Conservation (phyloP, 2,888 invertebrate species). For the Nomada lathburiana region DNA sequence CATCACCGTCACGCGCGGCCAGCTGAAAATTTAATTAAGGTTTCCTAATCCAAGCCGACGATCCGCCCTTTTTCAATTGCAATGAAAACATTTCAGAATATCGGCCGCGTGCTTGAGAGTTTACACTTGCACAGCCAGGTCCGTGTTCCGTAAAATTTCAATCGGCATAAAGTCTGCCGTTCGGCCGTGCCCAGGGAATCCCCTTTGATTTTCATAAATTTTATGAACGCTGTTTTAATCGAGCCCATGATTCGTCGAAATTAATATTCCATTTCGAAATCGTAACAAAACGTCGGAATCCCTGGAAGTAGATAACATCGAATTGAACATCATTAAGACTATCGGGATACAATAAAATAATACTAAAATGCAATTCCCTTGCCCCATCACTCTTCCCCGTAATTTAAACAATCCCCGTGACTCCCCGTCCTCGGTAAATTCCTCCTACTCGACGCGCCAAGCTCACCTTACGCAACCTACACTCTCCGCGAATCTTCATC, state of each 20-base stretch:
- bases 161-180: slow-evolving; percentile 76
- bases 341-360: no score
- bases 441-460: no score
- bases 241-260: slow-evolving; percentile 27
- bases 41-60: slow-evolving; percentile 69
- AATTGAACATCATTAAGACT: no score
- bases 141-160: slow-evolving; percentile 77
- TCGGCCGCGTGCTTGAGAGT: slow-evolving; percentile 54
- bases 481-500: no score
- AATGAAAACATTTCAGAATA: slow-evolving; percentile 73
- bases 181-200: slow-evolving; percentile 29
- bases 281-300: not conserved
- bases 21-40: slow-evolving; percentile 78
- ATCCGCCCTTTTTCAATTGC: slow-evolving; percentile 64
- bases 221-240: slow-evolving; percentile 44
- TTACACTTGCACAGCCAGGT: slow-evolving; percentile 50
- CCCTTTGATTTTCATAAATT: slow-evolving; percentile 42
- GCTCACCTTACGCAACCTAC: no score
- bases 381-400: no score
- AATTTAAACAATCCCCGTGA: not conserved
- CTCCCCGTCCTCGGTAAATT: no score
- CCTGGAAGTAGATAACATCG: no score
- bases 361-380: no score
- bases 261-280: slow-evolving; percentile 22
- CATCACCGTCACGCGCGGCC: slow-evolving; percentile 69